Evolutionary conservation across 2,797 vertebrate species (phyloP).

Genomic region (Melanotaenia maccullochi): DNA sequence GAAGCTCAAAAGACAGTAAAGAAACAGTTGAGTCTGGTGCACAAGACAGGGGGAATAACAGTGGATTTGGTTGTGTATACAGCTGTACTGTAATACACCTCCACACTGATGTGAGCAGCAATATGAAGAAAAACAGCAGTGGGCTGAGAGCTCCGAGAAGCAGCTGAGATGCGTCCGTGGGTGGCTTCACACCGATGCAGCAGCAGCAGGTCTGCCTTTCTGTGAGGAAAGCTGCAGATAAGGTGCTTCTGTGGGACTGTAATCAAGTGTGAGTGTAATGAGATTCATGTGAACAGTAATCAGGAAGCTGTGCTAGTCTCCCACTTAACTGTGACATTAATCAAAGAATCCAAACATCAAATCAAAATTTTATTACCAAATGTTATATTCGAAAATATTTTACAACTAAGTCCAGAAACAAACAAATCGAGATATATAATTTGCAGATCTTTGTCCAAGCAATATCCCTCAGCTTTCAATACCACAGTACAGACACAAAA

Average conservation of each 20-base stretch:
- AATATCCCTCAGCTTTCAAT: conserved; percentile 31
- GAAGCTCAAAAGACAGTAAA: conserved; percentile 8
- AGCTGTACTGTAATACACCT: conserved; percentile 54
- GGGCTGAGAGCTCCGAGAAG: conserved; percentile 50
- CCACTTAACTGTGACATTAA: conserved; percentile 45
- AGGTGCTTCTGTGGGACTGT: conserved; percentile 38
- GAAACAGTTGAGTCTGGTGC: conserved; percentile 10
- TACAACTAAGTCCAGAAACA: conserved; percentile 59
- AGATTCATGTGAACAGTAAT: conserved; percentile 39
- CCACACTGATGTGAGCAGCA: conserved; percentile 47
- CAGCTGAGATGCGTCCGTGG: conserved; percentile 58
- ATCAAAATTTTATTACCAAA: conserved; percentile 64
- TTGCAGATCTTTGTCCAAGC: not conserved
- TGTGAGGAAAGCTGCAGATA: conserved; percentile 42
- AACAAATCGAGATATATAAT: conserved; percentile 20
- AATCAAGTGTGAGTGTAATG: conserved; percentile 48
- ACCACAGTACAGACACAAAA: conserved; percentile 13
- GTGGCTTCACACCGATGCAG: conserved; percentile 54
- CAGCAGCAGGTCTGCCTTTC: conserved; percentile 42
- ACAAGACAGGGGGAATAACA: conserved; percentile 34
- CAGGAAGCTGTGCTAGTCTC: conserved; percentile 34
- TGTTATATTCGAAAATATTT: conserved; percentile 77
- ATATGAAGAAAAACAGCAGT: conserved; percentile 50
- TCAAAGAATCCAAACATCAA: conserved; percentile 49
- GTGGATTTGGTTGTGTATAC: conserved; percentile 48